Percentiles rank a stretch among this genome's conserved stretches.
phyloP scores from a whole-genome alignment of 1,140 invertebrate genomes.

The Popillia japonica region DNA sequence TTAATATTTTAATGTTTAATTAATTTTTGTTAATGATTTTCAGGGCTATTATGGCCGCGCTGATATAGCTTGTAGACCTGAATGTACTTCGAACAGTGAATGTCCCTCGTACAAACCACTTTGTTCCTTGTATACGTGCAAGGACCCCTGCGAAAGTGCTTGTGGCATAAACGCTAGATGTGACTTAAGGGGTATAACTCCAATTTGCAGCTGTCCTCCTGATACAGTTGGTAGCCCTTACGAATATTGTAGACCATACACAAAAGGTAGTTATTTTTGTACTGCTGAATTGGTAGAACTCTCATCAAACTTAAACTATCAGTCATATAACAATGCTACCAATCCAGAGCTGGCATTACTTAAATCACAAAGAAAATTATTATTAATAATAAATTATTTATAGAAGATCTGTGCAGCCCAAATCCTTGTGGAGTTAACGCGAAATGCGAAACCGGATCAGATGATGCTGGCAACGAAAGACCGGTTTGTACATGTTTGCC shows the following conservation, averaged over 20 bases:
- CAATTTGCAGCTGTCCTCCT: slow-evolving; percentile 84
- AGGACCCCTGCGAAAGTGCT: slow-evolving; percentile 80
- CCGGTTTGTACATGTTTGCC: slow-evolving; percentile 83
- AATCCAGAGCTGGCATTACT: too few relatives aligned
- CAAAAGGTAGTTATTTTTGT: slow-evolving; percentile 66
- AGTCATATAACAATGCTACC: too few relatives aligned
- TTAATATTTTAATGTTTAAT: neutral
- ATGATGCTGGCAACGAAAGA: slow-evolving; percentile 79
- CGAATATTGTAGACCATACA: slow-evolving; percentile 79
- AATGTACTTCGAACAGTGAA: slow-evolving; percentile 76
- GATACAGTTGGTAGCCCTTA: slow-evolving; percentile 90
- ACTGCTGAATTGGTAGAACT: too few relatives aligned
- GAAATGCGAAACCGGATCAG: slow-evolving; percentile 81
- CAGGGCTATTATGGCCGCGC: slow-evolving; percentile 75
- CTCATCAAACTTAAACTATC: too few relatives aligned
- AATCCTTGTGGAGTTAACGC: slow-evolving; percentile 87
- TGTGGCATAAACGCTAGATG: slow-evolving; percentile 85
- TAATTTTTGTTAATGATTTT: slow-evolving; percentile 29
- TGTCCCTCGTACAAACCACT: slow-evolving; percentile 80
- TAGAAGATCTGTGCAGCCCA: slow-evolving; percentile 81
- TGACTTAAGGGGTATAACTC: slow-evolving; percentile 77
- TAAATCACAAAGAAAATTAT: too few relatives aligned
- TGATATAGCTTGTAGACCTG: slow-evolving; percentile 74
- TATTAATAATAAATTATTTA: slow-evolving; percentile 37
- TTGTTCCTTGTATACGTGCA: slow-evolving; percentile 81